These are phyloP conservation scores for Epinephelus lanceolatus DNA, from an alignment of 2,113 vertebrate genomes.

Conservation along the genomic window DNA sequence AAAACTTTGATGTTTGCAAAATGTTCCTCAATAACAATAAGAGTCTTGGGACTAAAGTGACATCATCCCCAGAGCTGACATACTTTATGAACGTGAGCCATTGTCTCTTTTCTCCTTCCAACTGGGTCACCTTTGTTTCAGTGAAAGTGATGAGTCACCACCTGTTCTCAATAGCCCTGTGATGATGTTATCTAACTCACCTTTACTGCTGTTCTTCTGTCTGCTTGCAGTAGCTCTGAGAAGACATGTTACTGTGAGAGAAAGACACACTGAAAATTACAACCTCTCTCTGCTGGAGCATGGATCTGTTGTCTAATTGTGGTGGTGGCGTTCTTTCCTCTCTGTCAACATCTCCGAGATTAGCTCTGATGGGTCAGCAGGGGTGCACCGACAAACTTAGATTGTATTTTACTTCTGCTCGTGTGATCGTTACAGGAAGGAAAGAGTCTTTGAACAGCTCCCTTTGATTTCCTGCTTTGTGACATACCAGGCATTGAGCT, in stretches of 20 bases:
- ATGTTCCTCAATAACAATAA: background rate
- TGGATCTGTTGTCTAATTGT: background rate
- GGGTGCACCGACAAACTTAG: slow-evolving; percentile 28
- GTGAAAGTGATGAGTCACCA: slow-evolving; percentile 50
- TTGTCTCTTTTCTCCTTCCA: slow-evolving; percentile 26
- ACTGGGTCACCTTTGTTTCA: slow-evolving; percentile 31
- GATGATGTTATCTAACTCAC: slow-evolving; percentile 47
- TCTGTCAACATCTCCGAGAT: slow-evolving; percentile 14
- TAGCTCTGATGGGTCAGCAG: slow-evolving; percentile 34
- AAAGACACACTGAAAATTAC: background rate
- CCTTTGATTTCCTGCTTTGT: slow-evolving; percentile 21
- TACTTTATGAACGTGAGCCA: slow-evolving; percentile 11
- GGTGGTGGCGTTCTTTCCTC: background rate
- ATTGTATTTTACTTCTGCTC: slow-evolving; percentile 8
- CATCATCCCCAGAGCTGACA: slow-evolving; percentile 31
- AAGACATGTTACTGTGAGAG: background rate
- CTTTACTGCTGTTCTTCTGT: slow-evolving; percentile 28
- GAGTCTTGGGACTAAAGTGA: slow-evolving; percentile 6
- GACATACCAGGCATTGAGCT: background rate
- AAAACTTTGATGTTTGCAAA: background rate
- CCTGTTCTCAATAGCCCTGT: background rate
- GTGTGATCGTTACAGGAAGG: slow-evolving; percentile 25
- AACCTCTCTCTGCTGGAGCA: background rate
- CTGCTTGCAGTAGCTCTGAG: background rate
- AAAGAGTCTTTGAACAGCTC: slow-evolving; percentile 8